Evolutionary conservation across 2,113 vertebrate species (phyloP).

Genomic region (Eolophus roseicapilla): DNA sequence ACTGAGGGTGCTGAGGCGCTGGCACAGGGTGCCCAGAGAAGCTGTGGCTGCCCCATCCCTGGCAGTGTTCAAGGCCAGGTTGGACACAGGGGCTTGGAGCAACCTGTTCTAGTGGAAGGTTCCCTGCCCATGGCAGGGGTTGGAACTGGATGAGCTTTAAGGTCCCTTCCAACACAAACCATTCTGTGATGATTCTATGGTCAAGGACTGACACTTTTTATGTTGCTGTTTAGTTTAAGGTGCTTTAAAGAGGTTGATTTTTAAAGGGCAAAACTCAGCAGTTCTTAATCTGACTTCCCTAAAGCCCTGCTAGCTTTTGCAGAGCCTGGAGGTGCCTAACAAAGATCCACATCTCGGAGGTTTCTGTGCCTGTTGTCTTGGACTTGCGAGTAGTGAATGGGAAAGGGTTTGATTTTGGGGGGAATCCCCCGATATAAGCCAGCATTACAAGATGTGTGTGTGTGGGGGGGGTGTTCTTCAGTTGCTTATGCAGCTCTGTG

Average conservation of each 20-base stretch:
- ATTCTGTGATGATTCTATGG: not conserved
- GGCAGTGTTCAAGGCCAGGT: too few species aligned
- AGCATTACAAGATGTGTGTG: too few species aligned
- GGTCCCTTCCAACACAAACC: not conserved
- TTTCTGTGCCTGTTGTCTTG: not conserved
- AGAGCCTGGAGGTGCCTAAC: not conserved
- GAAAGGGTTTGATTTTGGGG: not conserved
- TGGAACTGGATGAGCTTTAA: not conserved
- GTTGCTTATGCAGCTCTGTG: not conserved
- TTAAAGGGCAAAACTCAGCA: not conserved
- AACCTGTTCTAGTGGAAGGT: not conserved
- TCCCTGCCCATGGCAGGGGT: not conserved
- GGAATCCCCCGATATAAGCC: accelerated
- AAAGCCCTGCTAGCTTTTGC: not conserved
- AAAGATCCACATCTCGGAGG: not conserved
- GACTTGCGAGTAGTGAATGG: not conserved
- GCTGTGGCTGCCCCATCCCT: too few species aligned
- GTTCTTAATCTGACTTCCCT: not conserved
- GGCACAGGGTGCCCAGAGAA: too few species aligned
- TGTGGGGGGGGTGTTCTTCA: not conserved
- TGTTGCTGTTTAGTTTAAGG: not conserved
- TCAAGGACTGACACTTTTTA: not conserved
- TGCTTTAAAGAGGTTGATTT: not conserved
- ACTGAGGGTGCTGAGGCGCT: too few species aligned
- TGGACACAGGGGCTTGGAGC: too few species aligned